Evolutionary conservation across 2,888 invertebrate genomes (phyloP).

Genomic region (Eubasilissa splendida): DNA sequence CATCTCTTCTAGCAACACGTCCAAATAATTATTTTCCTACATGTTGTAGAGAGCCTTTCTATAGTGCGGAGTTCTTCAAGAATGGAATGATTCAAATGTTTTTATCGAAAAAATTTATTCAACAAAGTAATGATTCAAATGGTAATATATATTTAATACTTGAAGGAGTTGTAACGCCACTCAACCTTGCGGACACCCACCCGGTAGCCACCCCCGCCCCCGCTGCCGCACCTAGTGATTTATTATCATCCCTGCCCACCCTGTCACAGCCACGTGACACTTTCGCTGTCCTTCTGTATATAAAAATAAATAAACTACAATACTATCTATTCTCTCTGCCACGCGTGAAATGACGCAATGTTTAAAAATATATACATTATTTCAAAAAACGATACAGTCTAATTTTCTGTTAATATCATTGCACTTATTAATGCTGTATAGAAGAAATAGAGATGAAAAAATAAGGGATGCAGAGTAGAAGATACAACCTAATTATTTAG

Average conservation of each 20-base stretch:
- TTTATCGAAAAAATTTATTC: not conserved
- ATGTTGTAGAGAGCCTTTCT: too few species aligned
- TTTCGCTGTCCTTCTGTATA: constrained; percentile 12
- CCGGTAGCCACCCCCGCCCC: not conserved
- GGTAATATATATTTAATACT: not conserved
- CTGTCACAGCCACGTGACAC: constrained; percentile 37
- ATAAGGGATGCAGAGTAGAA: too few species aligned
- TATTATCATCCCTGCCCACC: constrained; percentile 35
- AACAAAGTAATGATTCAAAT: not conserved
- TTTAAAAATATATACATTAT: too few species aligned
- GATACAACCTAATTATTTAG: too few species aligned
- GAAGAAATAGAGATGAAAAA: too few species aligned
- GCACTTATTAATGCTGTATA: too few species aligned
- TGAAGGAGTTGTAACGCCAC: constrained; percentile 12
- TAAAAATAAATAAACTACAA: constrained; percentile 28
- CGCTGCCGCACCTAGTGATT: constrained; percentile 1
- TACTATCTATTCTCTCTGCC: constrained; percentile 4
- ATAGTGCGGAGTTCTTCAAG: not conserved
- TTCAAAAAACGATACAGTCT: too few species aligned
- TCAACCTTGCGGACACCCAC: not conserved
- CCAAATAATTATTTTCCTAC: too few species aligned
- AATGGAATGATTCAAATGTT: not conserved
- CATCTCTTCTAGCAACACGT: too few species aligned
- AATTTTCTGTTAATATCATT: too few species aligned
- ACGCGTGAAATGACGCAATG: too few species aligned